Base-by-base conservation (phyloP, 2,797 vertebrate genomes). In the Ciconia nigra region DNA sequence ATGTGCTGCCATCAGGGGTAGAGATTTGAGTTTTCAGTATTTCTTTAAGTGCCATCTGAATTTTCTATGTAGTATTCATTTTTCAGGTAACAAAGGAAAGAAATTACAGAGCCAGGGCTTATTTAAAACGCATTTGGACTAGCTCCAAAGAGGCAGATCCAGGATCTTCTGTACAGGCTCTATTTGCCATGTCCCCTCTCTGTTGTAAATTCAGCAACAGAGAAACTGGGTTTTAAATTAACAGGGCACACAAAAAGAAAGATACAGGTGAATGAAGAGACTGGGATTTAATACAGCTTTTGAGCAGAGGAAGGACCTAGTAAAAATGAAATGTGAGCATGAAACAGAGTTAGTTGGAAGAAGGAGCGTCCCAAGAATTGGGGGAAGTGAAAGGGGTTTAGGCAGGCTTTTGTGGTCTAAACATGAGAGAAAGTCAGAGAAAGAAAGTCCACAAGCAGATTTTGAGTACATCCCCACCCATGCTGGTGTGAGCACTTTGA, bases 181-280 rank as follows among this genome's bases (percentile, higher is more conserved):
- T 57, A 18, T 58, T 51, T 28, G 16, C 65, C 28, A 10, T 42
- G 17, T 83, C 55, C 24, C 17, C 15, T 71, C 35, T 51, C 13
- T 71, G 49, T 46, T 86, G 28, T 83, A 83, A 78, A 67, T 69
- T 91, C 55, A 72, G 21, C 15, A 72, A 3, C 6, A 71, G 44
- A 33, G 31, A 74, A n/a, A 44, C 49, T 0, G 0, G 0, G 0
- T 20, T 74, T 95, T 37, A 71, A 47, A 54, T 89, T 71, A 77
- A 84, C 14, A 63, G 35, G 21, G 5, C 21, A 69, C 2, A 11
- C 7, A 10, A 35, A 70, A 86, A 74, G 37, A 63, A 91, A 37
- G 42, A 8, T 19, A 24, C 17, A 54, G 13, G 25, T 90, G 29
- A 89, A 81, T 80, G 2, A 57, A 66, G 33, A 72, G 20, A 26